Evolutionary conservation across 2,113 vertebrate genomes (phyloP).

Genomic region (Campylorhamphus procurvoides): DNA sequence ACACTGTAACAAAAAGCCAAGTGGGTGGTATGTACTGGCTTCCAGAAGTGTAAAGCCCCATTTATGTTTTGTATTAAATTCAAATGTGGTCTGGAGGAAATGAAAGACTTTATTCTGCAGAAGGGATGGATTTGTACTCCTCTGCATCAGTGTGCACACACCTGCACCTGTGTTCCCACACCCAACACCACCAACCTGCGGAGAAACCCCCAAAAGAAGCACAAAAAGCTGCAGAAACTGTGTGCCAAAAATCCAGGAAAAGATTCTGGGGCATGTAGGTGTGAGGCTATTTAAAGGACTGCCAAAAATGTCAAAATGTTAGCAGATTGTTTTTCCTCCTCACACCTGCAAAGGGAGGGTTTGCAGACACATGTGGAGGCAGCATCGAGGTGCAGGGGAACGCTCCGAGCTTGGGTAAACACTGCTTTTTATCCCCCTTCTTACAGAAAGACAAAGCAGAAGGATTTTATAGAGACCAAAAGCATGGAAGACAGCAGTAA

Average conservation of each 20-base stretch:
- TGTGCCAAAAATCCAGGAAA: background rate
- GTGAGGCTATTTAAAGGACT: constrained; percentile 33
- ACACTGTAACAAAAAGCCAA: background rate
- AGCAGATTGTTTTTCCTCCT: background rate
- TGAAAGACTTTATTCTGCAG: background rate
- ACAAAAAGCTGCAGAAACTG: background rate
- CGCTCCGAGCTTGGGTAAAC: background rate
- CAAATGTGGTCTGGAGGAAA: background rate
- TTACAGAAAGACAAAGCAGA: background rate
- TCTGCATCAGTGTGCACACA: background rate
- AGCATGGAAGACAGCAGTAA: background rate
- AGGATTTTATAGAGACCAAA: background rate
- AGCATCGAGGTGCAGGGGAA: background rate
- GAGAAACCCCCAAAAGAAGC: background rate
- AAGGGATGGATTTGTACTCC: background rate
- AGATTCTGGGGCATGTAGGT: constrained; percentile 34
- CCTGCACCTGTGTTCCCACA: background rate
- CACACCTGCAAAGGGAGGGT: background rate
- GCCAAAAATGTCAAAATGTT: constrained; percentile 3
- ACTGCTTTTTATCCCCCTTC: background rate
- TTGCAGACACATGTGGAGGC: constrained; percentile 6
- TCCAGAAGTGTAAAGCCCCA: background rate
- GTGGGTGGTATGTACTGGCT: background rate
- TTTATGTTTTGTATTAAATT: background rate
- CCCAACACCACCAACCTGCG: background rate